Conservation (phyloP, 2,113 vertebrate genomes). For the Cebus imitator region DNA sequence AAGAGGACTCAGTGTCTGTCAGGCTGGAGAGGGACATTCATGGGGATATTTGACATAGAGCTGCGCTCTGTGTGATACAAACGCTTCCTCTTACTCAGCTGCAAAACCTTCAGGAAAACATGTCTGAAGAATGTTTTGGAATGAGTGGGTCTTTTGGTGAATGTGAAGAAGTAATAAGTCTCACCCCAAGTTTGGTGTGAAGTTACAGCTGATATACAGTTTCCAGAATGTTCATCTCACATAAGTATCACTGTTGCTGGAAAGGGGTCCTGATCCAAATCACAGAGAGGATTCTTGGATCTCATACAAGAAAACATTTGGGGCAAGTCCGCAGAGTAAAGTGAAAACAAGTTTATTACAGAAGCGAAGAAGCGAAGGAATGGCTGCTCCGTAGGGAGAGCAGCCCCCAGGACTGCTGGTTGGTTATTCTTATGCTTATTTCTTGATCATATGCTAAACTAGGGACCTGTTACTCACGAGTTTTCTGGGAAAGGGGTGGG, state of each 20-base stretch:
- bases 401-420: too few relatives aligned
- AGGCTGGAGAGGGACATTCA: neutral
- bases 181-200: neutral
- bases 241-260: neutral
- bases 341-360: too few relatives aligned
- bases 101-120: neutral
- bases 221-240: constrained; percentile 11
- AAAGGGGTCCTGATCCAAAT: too few relatives aligned
- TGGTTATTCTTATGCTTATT: too few relatives aligned
- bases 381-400: too few relatives aligned
- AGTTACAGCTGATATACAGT: neutral
- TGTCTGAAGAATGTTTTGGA: neutral
- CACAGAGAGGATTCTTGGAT: too few relatives aligned
- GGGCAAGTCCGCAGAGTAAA: too few relatives aligned
- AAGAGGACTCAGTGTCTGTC: neutral
- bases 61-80: neutral
- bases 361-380: too few relatives aligned
- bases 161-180: neutral
- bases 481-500: too few relatives aligned
- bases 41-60: neutral
- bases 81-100: neutral
- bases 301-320: too few relatives aligned
- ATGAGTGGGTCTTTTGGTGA: neutral
- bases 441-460: too few relatives aligned
- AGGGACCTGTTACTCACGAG: too few relatives aligned